A percentile compares a stretch with the other conserved stretches of the same genome.
Evolutionary conservation across 2,797 vertebrate species (phyloP).

Genomic region (Tapera naevia): DNA sequence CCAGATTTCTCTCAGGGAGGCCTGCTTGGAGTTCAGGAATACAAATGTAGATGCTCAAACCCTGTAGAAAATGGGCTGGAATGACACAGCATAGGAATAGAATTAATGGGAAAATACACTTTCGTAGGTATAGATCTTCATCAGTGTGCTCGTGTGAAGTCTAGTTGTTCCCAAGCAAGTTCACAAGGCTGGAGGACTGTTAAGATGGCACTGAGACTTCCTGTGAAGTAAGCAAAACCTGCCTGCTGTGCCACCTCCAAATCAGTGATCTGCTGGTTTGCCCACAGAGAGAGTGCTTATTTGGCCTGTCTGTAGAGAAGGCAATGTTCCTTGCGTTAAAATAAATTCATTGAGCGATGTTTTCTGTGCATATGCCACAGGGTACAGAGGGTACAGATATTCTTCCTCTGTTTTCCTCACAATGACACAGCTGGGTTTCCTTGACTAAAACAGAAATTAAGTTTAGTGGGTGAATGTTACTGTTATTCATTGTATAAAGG

Average conservation of each 20-base stretch:
- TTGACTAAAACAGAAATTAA: background rate
- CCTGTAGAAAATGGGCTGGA: background rate
- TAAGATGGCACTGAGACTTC: background rate
- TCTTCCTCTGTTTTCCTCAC: background rate
- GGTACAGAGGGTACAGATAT: background rate
- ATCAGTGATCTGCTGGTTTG: background rate
- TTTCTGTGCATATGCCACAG: background rate
- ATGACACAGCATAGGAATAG: background rate
- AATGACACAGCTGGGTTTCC: background rate
- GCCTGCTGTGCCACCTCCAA: background rate
- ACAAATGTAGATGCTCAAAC: rapidly evolving
- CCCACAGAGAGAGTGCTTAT: background rate
- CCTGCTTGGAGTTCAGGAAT: background rate
- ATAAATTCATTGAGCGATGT: background rate
- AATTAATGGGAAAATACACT: background rate
- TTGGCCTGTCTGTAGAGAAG: background rate
- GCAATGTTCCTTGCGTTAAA: background rate
- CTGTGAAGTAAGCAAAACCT: background rate
- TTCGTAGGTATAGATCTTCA: background rate
- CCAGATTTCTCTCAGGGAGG: background rate
- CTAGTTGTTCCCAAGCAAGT: background rate
- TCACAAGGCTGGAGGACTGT: background rate
- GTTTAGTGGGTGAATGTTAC: background rate
- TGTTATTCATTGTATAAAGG: background rate
- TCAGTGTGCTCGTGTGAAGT: background rate